Conservation (phyloP, 2,797 vertebrate species). For the Coluber constrictor region DNA sequence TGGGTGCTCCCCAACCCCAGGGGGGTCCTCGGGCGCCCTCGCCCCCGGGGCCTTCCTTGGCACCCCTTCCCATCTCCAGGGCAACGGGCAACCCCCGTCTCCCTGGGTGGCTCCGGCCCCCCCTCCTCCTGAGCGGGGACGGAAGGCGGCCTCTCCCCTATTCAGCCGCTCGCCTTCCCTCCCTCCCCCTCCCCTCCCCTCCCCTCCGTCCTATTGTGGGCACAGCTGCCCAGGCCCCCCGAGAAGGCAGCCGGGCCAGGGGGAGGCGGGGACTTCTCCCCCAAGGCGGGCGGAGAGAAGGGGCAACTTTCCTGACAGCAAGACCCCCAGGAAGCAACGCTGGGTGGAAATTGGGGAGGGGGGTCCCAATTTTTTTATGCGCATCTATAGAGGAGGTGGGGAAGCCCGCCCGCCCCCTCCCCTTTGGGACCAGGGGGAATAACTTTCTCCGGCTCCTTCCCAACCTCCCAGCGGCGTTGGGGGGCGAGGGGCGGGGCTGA, state of each 20-base stretch:
- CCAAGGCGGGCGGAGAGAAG: neutral
- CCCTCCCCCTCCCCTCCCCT: slow-evolving; percentile 40
- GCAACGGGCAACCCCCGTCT: neutral
- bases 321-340: neutral
- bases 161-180: slow-evolving; percentile 14
- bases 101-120: slow-evolving; percentile 32
- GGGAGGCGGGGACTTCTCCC: neutral
- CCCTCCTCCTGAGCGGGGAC: neutral
- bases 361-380: neutral
- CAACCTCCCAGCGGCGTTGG: neutral
- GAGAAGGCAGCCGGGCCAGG: neutral
- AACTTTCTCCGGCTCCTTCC: neutral
- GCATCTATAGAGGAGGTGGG: neutral
- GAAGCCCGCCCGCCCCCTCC: neutral
- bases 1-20: neutral
- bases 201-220: slow-evolving; percentile 60
- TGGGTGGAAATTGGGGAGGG: neutral
- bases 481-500: no score
- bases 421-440: neutral
- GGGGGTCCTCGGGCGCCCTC: neutral
- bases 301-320: neutral
- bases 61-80: neutral
- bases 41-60: neutral
- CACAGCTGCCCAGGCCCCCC: slow-evolving; percentile 53
- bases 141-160: slow-evolving; percentile 19